Conservation (phyloP, 2,113 vertebrate genomes). For the Notiomystis cincta region DNA sequence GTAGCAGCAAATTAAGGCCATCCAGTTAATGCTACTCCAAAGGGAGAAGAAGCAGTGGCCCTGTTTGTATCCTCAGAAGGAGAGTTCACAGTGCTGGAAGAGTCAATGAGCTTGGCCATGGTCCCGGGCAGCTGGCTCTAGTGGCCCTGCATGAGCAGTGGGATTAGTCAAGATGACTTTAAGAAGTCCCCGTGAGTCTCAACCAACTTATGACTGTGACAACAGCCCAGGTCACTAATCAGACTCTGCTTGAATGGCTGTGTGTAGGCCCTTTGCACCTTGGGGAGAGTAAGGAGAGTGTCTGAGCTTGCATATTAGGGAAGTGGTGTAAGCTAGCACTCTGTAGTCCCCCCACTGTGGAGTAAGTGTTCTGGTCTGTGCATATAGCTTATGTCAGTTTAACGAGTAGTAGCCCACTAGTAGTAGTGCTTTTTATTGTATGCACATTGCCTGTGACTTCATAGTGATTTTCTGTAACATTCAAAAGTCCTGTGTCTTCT, state of each 20-base stretch:
- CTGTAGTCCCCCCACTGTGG: not conserved
- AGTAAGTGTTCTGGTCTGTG: not conserved
- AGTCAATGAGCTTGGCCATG: not conserved
- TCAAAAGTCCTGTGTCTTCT: not conserved
- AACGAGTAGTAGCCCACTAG: rapidly evolving
- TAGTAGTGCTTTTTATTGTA: not conserved
- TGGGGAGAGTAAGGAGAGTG: not conserved
- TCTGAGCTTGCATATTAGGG: not conserved
- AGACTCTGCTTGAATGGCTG: not conserved
- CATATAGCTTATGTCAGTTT: not conserved
- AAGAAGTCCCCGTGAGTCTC: not conserved
- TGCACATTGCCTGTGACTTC: not conserved
- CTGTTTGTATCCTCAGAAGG: not conserved
- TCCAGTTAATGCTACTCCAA: rapidly evolving
- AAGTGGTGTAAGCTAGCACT: not conserved
- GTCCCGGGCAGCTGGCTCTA: not conserved
- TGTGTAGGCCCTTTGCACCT: not conserved
- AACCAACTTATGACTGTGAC: not conserved
- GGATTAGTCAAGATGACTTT: not conserved
- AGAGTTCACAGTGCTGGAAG: not conserved
- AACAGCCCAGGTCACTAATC: not conserved
- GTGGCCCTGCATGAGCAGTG: not conserved
- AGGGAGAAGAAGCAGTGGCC: not conserved
- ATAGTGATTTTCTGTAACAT: not conserved
- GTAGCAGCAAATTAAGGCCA: not conserved